Evolutionary conservation across 2,888 invertebrate species (phyloP), one percentile per base, ranked within the genome.

Genomic region (Graphium colonna): DNA sequence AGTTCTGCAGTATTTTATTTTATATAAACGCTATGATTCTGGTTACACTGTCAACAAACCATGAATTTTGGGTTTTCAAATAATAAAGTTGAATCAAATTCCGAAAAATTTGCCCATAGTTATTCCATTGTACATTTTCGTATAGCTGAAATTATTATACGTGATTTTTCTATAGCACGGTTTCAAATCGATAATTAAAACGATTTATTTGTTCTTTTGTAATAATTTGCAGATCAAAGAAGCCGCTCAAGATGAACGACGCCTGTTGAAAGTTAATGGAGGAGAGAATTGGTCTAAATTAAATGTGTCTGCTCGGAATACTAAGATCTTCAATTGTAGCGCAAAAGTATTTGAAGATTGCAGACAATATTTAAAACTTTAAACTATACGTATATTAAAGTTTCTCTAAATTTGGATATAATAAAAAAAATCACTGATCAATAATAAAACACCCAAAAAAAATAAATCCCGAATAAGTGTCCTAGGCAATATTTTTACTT

Each of bases 281-380:
- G 36, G 36, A 36, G 36, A 36, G 36, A 36, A 36, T 36, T 9
- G 36, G 36, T 36, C 13, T 12, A 12, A 36, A 36, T 36, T 36
- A 36, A 36, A 36, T 36, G 3, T 12, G 13, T 36, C 36, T n/a
- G 3, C 12, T 36, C 12, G 12, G 36, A 36, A 36, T 36, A 3
- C 36, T 3, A 13, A 36, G n/a, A 36, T n/a, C n/a, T 12, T 12
- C 12, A 36, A 36, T 36, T 12, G n/a, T 13, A 3, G 13, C 38
- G 21, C n/a, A 13, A 47, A 46, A 46, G 15, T 28, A 31, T 44
- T n/a, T 5, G 7, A 44, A 31, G 31, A 21, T n/a, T n/a, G n/a
- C n/a, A n/a, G n/a, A n/a, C n/a, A n/a, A n/a, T n/a, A n/a, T 28
- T 28, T 28, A 8, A 28, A 28, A 28, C 28, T n/a, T n/a, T n/a